Evolutionary conservation across 2,113 vertebrate genomes (phyloP).

Genomic region (Hippocampus abdominalis): DNA sequence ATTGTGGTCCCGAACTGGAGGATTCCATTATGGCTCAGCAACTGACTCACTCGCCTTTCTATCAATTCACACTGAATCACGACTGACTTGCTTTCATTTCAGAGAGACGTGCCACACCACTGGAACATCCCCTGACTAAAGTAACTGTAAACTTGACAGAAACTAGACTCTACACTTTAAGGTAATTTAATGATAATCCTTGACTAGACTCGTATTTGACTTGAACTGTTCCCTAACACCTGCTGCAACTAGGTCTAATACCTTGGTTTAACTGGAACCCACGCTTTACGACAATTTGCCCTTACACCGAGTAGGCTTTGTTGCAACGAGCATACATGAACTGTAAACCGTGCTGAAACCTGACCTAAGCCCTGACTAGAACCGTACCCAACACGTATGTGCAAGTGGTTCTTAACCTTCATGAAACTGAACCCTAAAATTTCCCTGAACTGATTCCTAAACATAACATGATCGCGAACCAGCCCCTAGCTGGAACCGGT

Average conservation of each 20-base stretch:
- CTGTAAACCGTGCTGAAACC: neutral
- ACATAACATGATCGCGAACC: neutral
- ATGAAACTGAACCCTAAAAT: neutral
- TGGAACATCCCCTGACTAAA: neutral
- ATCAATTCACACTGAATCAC: neutral
- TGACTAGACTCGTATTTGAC: neutral
- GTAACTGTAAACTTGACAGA: neutral
- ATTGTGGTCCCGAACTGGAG: neutral
- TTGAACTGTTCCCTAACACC: neutral
- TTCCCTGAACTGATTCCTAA: neutral
- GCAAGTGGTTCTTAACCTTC: neutral
- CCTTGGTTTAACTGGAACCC: neutral
- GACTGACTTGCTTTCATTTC: neutral
- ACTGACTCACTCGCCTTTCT: neutral
- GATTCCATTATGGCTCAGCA: slow-evolving; percentile 8
- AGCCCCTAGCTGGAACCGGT: neutral
- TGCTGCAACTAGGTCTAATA: too few relatives aligned
- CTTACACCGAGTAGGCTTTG: neutral
- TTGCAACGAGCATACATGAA: neutral
- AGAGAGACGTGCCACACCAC: neutral
- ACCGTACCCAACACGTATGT: neutral
- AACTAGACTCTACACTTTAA: neutral
- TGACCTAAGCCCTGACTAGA: neutral
- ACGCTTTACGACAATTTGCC: neutral
- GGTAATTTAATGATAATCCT: neutral